Conservation (phyloP, 2,888 invertebrate species). For the Diaphora mendica region DNA sequence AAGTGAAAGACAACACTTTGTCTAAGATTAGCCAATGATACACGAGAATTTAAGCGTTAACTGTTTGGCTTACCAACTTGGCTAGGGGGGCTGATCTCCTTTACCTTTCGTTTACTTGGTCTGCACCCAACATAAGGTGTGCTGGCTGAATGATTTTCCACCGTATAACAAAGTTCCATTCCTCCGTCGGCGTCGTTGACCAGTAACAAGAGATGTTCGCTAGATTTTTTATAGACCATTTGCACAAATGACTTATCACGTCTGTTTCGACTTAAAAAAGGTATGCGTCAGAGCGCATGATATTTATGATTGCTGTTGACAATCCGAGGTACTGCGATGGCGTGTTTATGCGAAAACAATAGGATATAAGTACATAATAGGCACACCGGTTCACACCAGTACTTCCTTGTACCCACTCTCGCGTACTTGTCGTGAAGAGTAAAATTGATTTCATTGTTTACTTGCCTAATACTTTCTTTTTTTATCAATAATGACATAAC, state of each 20-base stretch:
- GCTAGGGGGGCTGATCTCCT: too few species aligned
- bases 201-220: constrained; percentile 16
- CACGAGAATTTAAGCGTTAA: too few species aligned
- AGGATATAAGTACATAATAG: constrained; percentile 14
- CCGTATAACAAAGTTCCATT: background rate
- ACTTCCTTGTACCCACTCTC: constrained; percentile 11
- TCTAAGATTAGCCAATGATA: too few species aligned
- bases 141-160: background rate
- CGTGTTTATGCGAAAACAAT: constrained; percentile 19
- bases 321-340: background rate
- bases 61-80: too few species aligned
- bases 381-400: constrained; percentile 5
- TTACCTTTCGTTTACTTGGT: background rate
- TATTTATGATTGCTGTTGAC: constrained; percentile 1
- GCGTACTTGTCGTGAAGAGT: background rate
- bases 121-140: background rate
- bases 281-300: constrained; percentile 2
- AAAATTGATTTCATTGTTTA: background rate
- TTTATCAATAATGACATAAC: background rate
- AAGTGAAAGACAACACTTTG: too few species aligned
- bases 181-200: background rate
- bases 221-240: constrained; percentile 7
- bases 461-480: background rate
- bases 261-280: background rate
- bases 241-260: background rate